A percentile compares a stretch with the other conserved stretches of the same genome.
Conservation (phyloP, 2,113 vertebrate species). For the Poecilia latipinna region DNA sequence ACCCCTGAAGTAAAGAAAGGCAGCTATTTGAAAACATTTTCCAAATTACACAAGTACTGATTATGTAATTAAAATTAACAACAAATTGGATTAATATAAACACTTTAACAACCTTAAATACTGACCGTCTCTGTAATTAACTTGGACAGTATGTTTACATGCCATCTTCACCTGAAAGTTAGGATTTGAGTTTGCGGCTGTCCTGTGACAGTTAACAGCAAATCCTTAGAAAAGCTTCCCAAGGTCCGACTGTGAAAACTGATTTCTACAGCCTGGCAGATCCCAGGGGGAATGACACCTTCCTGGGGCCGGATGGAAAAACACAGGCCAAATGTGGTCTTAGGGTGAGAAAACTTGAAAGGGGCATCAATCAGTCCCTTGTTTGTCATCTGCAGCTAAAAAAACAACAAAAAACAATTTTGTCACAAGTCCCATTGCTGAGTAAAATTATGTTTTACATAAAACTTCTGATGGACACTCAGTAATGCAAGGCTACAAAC, state of each 20-base stretch:
- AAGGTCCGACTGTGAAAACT: constrained; percentile 79
- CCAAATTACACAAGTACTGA: neutral
- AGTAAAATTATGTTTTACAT: neutral
- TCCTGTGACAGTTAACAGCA: constrained; percentile 80
- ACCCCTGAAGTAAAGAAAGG: constrained; percentile 77
- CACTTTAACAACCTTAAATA: neutral
- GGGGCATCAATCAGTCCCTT: constrained; percentile 82
- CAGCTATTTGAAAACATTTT: neutral
- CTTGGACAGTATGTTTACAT: neutral
- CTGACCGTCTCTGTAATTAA: neutral
- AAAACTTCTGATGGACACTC: neutral
- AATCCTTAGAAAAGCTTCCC: constrained; percentile 84
- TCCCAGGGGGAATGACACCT: constrained; percentile 78
- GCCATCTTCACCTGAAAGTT: constrained; percentile 80
- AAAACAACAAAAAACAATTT: neutral
- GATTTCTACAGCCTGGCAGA: constrained; percentile 78
- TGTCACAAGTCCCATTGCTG: neutral
- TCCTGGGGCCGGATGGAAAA: constrained; percentile 84
- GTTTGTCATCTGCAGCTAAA: constrained; percentile 84
- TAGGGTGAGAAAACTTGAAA: constrained; percentile 76
- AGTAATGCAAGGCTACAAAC: neutral
- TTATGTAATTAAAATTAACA: neutral
- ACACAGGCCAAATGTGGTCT: constrained; percentile 78
- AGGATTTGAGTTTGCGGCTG: constrained; percentile 74
- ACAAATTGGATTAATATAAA: neutral